These are phyloP conservation scores for Xiphophorus hellerii DNA, from an alignment of 2,113 vertebrate genomes.

Conservation along the genomic window DNA sequence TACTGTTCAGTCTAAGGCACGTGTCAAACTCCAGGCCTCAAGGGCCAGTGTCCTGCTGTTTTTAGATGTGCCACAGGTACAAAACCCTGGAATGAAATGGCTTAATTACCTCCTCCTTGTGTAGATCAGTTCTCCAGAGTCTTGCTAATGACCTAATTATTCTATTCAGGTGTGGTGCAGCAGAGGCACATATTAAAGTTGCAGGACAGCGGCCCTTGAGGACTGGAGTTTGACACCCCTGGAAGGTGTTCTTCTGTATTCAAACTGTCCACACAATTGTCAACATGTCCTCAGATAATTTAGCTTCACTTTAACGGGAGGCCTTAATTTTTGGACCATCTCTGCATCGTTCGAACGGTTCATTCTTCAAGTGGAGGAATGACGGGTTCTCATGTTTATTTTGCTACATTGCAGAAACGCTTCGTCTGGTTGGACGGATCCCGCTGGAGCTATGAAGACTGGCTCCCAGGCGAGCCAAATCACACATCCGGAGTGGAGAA, in stretches of 20 bases:
- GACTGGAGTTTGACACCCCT: too few species aligned
- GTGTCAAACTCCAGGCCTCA: too few species aligned
- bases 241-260: neutral
- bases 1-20: neutral
- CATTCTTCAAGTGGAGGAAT: neutral
- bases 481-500: constrained; percentile 42
- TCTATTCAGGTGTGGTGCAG: too few species aligned
- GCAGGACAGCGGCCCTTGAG: too few species aligned
- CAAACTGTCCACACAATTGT: neutral
- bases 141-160: too few species aligned
- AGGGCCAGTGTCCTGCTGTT: too few species aligned
- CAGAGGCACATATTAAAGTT: too few species aligned
- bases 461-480: constrained; percentile 61
- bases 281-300: neutral
- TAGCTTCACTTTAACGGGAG: neutral
- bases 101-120: too few species aligned
- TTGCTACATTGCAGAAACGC: constrained; percentile 49
- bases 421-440: constrained; percentile 74
- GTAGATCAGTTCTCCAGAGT: too few species aligned
- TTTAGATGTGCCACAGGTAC: too few species aligned
- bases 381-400: neutral
- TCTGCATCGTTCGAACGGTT: neutral
- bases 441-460: constrained; percentile 61
- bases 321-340: neutral
- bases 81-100: too few species aligned